Evolutionary conservation across 2,113 vertebrate species (phyloP).

Genomic region (Nyctereutes procyonoides): DNA sequence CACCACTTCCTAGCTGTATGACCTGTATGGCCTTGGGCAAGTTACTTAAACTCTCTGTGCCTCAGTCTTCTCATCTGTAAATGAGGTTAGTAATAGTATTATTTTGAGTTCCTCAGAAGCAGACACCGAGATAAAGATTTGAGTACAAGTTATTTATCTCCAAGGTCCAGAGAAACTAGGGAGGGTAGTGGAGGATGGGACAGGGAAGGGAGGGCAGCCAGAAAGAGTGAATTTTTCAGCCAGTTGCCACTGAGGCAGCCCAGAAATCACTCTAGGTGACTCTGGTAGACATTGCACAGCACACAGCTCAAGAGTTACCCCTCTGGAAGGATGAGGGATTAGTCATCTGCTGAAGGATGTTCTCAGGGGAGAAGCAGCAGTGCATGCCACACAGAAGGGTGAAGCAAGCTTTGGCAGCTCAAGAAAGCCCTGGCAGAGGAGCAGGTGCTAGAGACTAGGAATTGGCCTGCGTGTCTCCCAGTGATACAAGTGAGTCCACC

Average conservation of each 20-base stretch:
- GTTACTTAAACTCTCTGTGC: neutral
- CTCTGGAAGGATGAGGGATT: neutral
- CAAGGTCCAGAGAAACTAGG: neutral
- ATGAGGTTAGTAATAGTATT: neutral
- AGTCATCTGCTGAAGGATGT: neutral
- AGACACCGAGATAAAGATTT: neutral
- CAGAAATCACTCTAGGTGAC: neutral
- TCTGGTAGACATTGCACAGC: accelerated
- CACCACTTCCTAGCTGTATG: neutral
- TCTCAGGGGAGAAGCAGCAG: neutral
- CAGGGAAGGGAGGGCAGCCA: neutral
- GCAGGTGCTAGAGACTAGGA: neutral
- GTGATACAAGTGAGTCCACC: too few relatives aligned
- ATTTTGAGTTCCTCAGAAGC: slow-evolving; percentile 26
- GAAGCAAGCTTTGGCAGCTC: neutral
- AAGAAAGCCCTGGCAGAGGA: neutral
- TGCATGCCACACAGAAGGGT: accelerated
- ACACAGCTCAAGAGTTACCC: neutral
- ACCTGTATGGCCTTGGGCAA: neutral
- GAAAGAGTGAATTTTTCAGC: neutral
- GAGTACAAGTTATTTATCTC: neutral
- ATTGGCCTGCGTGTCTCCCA: neutral
- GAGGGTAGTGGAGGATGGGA: neutral
- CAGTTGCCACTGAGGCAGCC: neutral
- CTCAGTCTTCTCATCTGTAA: neutral